Evolutionary conservation across 1,140 invertebrate genomes (phyloP).

Genomic region (Drosophila parvula): DNA sequence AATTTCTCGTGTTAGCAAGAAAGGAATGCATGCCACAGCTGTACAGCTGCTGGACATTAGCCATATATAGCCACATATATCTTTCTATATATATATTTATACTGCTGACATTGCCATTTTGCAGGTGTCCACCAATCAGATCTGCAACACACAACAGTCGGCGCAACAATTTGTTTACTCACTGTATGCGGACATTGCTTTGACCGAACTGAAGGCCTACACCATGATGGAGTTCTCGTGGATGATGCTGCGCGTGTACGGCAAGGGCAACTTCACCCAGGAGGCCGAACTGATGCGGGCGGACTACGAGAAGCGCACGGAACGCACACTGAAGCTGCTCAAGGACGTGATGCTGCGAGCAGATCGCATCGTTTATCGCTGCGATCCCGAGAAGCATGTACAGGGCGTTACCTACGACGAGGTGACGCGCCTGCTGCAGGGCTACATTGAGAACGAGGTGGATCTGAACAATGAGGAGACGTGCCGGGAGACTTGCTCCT

Average conservation of each 20-base stretch:
- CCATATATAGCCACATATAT: background rate
- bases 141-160: conserved; percentile 90
- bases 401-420: conserved; percentile 89
- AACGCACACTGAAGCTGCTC: conserved; percentile 87
- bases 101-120: background rate
- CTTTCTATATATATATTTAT: too few relatives aligned
- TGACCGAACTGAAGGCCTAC: conserved; percentile 93
- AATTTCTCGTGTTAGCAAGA: background rate
- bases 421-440: conserved; percentile 92
- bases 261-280: conserved; percentile 89
- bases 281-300: conserved; percentile 87
- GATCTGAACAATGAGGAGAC: conserved; percentile 90
- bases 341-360: conserved; percentile 88
- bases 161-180: conserved; percentile 92
- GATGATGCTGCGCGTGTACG: conserved; percentile 90
- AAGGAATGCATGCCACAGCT: conserved; percentile 5
- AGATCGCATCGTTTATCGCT: conserved; percentile 89
- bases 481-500: conserved; percentile 92
- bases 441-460: conserved; percentile 94
- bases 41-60: conserved; percentile 6
- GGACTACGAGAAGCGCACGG: conserved; percentile 87
- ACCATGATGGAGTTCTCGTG: conserved; percentile 95
- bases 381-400: conserved; percentile 87
- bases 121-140: conserved; percentile 87
- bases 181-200: conserved; percentile 90